phyloP scores from a whole-genome alignment of 1,140 invertebrate genomes.

The Homarus americanus region DNA sequence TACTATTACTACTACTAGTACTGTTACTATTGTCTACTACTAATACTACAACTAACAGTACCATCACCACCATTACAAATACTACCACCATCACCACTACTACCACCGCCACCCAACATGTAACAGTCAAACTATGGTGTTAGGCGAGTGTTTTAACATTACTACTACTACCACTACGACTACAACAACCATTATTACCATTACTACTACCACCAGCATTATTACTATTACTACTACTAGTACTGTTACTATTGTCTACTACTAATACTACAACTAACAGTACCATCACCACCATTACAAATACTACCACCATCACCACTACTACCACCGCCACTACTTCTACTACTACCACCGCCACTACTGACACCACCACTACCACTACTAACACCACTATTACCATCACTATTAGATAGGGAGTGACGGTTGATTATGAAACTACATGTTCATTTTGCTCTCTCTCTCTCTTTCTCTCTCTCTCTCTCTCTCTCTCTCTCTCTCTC shows the following conservation, averaged over 20 bases:
- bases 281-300: not conserved
- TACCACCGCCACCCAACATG: not conserved
- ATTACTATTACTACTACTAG: not conserved
- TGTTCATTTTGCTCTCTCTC: constrained; percentile 13
- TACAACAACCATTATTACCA: not conserved
- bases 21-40: not conserved
- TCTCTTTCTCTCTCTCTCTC: constrained; percentile 8
- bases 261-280: not conserved
- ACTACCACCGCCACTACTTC: not conserved
- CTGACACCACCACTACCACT: not conserved
- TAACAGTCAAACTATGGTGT: too few relatives aligned
- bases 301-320: not conserved
- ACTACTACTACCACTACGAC: not conserved
- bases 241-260: not conserved
- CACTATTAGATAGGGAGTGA: not conserved
- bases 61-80: not conserved
- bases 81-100: not conserved
- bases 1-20: not conserved
- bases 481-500: constrained; percentile 11
- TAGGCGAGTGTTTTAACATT: too few relatives aligned
- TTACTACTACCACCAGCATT: not conserved
- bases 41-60: not conserved
- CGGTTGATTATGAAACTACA: not conserved
- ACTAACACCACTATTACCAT: not conserved
- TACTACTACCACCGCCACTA: not conserved